Evolutionary conservation across 2,888 invertebrate species (phyloP).

Genomic region (Oegoconia quadripuncta): DNA sequence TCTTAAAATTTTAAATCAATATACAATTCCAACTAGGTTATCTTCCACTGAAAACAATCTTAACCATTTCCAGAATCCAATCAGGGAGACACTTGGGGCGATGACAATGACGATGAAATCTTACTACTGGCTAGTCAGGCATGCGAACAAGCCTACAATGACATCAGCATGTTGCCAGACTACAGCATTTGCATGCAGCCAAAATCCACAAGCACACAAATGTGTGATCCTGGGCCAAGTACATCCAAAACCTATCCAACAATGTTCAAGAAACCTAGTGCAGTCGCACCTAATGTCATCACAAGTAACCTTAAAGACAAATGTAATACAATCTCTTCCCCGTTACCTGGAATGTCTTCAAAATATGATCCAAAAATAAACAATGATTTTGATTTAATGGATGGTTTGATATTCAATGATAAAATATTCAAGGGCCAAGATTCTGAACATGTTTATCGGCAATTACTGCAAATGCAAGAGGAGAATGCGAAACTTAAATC

Average conservation of each 20-base stretch:
- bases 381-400: slow-evolving; percentile 31
- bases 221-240: slow-evolving; percentile 36
- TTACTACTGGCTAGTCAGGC: slow-evolving; percentile 69
- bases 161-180: slow-evolving; percentile 46
- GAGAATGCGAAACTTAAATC: slow-evolving; percentile 64
- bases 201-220: slow-evolving; percentile 59
- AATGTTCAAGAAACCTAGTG: slow-evolving; percentile 55
- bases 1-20: background rate
- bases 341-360: slow-evolving; percentile 55
- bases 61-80: slow-evolving; percentile 26
- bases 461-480: slow-evolving; percentile 55
- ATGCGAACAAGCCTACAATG: slow-evolving; percentile 56
- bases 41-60: slow-evolving; percentile 2
- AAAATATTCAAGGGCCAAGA: slow-evolving; percentile 52
- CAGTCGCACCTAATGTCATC: slow-evolving; percentile 30
- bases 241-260: slow-evolving; percentile 50
- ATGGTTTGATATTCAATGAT: slow-evolving; percentile 53
- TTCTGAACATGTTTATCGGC: slow-evolving; percentile 47
- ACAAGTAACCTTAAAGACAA: slow-evolving; percentile 57
- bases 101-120: slow-evolving; percentile 71
- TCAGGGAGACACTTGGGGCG: slow-evolving; percentile 56
- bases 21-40: slow-evolving; percentile 4
- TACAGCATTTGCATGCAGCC: slow-evolving; percentile 65
- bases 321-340: slow-evolving; percentile 59
- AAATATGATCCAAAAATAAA: slow-evolving; percentile 35